phyloP scores from a whole-genome alignment of 2,113 vertebrate species.

The Tetrax tetrax region DNA sequence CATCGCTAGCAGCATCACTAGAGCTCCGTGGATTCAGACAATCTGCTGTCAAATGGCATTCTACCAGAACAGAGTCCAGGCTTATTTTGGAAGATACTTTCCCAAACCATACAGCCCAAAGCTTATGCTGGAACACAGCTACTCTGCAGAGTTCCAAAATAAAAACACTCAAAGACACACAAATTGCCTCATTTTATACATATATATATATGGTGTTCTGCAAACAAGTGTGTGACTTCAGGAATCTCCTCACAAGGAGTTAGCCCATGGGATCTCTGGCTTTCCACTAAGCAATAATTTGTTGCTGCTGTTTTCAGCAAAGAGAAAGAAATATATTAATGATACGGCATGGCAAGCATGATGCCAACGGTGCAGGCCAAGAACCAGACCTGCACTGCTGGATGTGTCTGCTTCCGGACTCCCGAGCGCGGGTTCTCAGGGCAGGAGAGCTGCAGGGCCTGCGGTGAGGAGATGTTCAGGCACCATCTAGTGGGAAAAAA shows the following conservation, averaged over 20 bases:
- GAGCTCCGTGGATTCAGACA: neutral
- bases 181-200: neutral
- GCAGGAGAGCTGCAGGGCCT: neutral
- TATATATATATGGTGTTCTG: neutral
- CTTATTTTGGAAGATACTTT: neutral
- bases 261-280: rapidly evolving
- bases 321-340: neutral
- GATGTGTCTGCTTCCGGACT: neutral
- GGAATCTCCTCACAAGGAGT: neutral
- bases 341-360: neutral
- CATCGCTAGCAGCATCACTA: rapidly evolving
- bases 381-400: neutral
- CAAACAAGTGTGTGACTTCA: neutral
- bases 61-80: neutral
- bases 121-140: neutral
- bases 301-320: neutral
- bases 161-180: neutral
- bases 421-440: neutral
- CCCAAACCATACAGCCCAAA: neutral
- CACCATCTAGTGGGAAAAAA: constrained; percentile 58
- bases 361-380: neutral
- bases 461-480: neutral
- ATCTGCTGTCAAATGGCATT: neutral
- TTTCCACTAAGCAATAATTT: neutral
- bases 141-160: neutral